phyloP scores from a whole-genome alignment of 2,797 vertebrate genomes.

The Sphaeramia orbicularis region DNA sequence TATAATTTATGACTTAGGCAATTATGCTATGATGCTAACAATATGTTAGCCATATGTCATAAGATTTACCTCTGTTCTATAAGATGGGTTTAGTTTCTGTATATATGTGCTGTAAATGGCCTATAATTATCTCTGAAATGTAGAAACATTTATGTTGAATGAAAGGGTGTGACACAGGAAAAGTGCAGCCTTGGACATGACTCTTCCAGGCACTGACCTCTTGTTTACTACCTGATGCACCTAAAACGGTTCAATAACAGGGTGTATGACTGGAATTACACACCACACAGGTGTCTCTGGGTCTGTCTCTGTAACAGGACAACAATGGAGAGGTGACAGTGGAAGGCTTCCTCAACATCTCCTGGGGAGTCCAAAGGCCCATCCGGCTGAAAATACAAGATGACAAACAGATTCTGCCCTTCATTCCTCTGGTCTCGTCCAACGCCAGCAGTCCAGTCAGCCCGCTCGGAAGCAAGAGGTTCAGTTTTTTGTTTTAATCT shows the following conservation, averaged over 20 bases:
- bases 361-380: constrained; percentile 91
- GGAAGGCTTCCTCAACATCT: constrained; percentile 92
- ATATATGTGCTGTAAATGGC: too few species aligned
- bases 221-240: background rate
- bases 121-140: too few species aligned
- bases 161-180: background rate
- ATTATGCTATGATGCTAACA: too few species aligned
- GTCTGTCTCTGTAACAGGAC: constrained; percentile 64
- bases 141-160: too few species aligned
- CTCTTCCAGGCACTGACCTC: background rate
- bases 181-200: background rate
- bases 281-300: constrained; percentile 13
- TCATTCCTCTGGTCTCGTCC: constrained; percentile 63
- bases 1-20: too few species aligned
- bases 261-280: constrained; percentile 3
- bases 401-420: constrained; percentile 86
- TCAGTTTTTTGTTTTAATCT: background rate
- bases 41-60: too few species aligned
- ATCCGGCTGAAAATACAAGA: constrained; percentile 95
- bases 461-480: constrained; percentile 87
- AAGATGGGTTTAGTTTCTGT: too few species aligned
- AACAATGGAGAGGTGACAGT: constrained; percentile 78
- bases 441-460: constrained; percentile 79
- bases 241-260: background rate
- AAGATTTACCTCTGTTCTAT: too few species aligned